These are phyloP conservation scores for Sturnira hondurensis DNA, from an alignment of 2,113 vertebrate genomes.

Conservation along the genomic window DNA sequence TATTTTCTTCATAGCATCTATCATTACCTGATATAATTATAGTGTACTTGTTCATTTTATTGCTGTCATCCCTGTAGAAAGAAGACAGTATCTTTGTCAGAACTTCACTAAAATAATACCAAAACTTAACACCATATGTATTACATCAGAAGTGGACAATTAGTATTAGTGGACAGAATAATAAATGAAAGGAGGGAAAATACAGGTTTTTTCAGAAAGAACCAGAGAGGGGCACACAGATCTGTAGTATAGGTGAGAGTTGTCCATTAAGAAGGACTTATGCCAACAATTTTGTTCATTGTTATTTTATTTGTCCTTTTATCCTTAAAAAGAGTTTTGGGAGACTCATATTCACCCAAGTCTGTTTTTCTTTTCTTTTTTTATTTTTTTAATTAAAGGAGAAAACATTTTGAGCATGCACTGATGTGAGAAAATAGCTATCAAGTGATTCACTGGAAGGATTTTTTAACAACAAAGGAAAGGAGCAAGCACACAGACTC, in stretches of 20 bases:
- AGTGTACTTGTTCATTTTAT: background rate
- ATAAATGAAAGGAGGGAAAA: background rate
- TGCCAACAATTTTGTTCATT: background rate
- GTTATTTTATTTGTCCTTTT: background rate
- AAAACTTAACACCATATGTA: background rate
- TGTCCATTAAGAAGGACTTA: background rate
- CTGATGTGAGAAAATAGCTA: background rate
- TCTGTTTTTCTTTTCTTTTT: background rate
- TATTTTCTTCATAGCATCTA: background rate
- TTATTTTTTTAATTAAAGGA: slow-evolving; percentile 30
- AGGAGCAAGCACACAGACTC: background rate
- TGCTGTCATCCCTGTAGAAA: background rate
- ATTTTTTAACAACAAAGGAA: slow-evolving; percentile 18
- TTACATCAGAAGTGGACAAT: background rate
- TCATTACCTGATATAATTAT: background rate
- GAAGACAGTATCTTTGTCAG: background rate
- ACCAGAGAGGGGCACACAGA: background rate
- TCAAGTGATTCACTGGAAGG: slow-evolving; percentile 14
- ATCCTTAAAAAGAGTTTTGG: background rate
- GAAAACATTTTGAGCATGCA: background rate
- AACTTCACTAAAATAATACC: background rate
- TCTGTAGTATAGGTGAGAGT: background rate
- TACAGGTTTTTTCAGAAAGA: background rate
- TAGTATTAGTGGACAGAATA: background rate
- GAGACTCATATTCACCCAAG: background rate